phyloP scores from a whole-genome alignment of 2,797 vertebrate species.

The Rhynchotus rufescens region DNA sequence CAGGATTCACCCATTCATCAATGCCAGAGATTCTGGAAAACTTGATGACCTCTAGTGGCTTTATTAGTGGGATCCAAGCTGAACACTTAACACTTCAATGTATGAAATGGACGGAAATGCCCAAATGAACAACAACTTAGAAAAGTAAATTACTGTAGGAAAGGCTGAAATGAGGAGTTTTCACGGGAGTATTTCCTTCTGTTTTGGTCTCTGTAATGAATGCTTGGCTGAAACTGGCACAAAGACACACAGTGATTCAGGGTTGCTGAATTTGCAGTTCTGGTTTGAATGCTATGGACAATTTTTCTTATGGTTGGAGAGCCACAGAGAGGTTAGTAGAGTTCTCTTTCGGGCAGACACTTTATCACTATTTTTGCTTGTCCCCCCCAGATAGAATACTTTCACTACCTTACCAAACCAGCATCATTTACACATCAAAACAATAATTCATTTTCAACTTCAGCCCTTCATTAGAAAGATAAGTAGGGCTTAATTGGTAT shows the following conservation, averaged over 20 bases:
- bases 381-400: constrained; percentile 41
- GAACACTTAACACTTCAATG: neutral
- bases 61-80: neutral
- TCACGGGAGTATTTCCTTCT: constrained; percentile 34
- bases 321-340: neutral
- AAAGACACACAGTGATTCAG: neutral
- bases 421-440: constrained; percentile 68
- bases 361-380: neutral
- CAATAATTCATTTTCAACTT: constrained; percentile 71
- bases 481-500: constrained; percentile 65
- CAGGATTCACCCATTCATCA: rapidly evolving
- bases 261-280: constrained; percentile 42
- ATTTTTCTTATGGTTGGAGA: neutral
- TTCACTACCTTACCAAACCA: constrained; percentile 30
- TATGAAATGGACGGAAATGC: neutral
- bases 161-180: neutral
- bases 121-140: neutral
- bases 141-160: neutral
- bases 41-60: neutral
- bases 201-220: constrained; percentile 45
- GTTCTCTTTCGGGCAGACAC: neutral
- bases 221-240: constrained; percentile 49
- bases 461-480: constrained; percentile 66
- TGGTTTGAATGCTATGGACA: neutral
- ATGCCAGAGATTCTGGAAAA: neutral